Evolutionary conservation across 2,888 invertebrate species (phyloP).

Genomic region (Parnassius smintheus): DNA sequence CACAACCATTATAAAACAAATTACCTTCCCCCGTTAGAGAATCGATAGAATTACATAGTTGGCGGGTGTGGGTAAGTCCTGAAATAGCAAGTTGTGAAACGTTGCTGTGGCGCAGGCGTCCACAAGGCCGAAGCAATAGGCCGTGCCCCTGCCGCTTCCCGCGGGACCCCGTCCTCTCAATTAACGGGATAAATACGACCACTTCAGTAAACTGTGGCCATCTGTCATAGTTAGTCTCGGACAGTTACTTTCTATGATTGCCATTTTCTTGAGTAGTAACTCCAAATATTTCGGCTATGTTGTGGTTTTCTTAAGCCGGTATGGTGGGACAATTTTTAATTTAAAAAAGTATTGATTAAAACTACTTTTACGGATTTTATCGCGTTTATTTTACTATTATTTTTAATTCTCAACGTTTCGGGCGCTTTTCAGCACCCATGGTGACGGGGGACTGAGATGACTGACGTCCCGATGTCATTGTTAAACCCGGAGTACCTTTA

Average conservation of each 20-base stretch:
- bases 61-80: conserved; percentile 20
- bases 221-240: background rate
- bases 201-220: conserved; percentile 12
- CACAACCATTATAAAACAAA: conserved; percentile 8
- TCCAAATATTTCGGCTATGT: too few relatives aligned
- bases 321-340: too few relatives aligned
- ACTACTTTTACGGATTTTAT: too few relatives aligned
- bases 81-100: background rate
- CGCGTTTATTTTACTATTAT: too few relatives aligned
- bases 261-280: too few relatives aligned
- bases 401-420: too few relatives aligned
- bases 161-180: conserved; percentile 35
- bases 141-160: conserved; percentile 39
- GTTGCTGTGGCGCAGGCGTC: background rate
- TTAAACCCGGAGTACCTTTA: too few relatives aligned
- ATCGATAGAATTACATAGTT: conserved; percentile 16
- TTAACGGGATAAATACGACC: conserved; percentile 28
- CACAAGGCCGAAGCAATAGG: conserved; percentile 45
- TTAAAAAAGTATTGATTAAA: too few relatives aligned
- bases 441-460: too few relatives aligned
- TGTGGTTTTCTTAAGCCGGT: too few relatives aligned
- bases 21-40: conserved; percentile 7
- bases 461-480: too few relatives aligned
- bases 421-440: too few relatives aligned
- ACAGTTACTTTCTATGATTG: background rate